Evolutionary conservation across 2,888 invertebrate genomes (phyloP).

Genomic region (Cephus spinipes): DNA sequence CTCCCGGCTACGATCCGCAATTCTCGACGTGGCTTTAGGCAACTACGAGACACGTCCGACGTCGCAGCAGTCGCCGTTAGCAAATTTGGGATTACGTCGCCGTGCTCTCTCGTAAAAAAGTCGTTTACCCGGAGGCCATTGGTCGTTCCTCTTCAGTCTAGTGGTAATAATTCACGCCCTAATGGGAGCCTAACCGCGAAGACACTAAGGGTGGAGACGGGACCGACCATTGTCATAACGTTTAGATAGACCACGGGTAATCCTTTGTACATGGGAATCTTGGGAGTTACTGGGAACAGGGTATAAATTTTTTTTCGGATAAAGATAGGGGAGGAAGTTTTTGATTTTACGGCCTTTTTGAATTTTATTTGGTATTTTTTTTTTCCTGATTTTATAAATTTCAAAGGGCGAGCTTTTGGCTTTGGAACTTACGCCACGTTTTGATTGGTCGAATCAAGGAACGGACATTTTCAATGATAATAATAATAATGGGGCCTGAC

Average conservation of each 20-base stretch:
- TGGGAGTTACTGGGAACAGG: not conserved
- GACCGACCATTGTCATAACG: not conserved
- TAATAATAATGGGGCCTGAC: not conserved
- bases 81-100: conserved; percentile 6
- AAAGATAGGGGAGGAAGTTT: not conserved
- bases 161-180: not conserved
- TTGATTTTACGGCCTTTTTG: not conserved
- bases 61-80: not conserved
- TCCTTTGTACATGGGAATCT: not conserved
- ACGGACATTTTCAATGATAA: not conserved
- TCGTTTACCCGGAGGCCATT: not conserved
- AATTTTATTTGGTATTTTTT: not conserved
- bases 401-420: too few relatives aligned
- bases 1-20: not conserved
- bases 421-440: not conserved
- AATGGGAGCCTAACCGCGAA: not conserved
- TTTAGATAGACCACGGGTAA: not conserved
- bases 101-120: not conserved
- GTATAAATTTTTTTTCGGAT: not conserved
- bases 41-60: not conserved
- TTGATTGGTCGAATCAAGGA: not conserved
- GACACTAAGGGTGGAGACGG: not conserved
- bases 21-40: not conserved
- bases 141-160: not conserved
- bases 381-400: conserved; percentile 1